A percentile compares a stretch with the other conserved stretches of the same genome.
Evolutionary conservation across 2,113 vertebrate genomes (phyloP).

Genomic region (Marcusenius ussheri): DNA sequence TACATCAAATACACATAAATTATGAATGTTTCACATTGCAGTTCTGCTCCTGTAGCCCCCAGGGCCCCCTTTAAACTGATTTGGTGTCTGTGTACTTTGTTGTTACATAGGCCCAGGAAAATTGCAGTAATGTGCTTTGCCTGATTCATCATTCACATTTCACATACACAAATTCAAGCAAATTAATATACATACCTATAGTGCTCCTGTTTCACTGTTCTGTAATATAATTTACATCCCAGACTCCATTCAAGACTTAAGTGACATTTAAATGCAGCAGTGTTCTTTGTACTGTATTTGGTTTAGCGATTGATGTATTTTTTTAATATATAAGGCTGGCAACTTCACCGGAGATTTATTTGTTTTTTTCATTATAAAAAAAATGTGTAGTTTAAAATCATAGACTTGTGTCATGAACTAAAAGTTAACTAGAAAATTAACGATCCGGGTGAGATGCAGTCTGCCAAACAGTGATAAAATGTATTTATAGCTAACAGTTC

Average conservation of each 20-base stretch:
- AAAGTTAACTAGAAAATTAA: background rate
- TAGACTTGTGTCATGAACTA: background rate
- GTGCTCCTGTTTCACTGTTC: constrained; percentile 36
- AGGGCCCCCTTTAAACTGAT: constrained; percentile 65
- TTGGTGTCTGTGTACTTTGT: constrained; percentile 67
- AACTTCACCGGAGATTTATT: background rate
- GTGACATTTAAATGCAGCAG: background rate
- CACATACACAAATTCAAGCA: constrained; percentile 49
- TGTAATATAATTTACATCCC: constrained; percentile 42
- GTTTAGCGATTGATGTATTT: constrained; percentile 10
- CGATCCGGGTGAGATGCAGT: background rate
- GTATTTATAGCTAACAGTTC: background rate
- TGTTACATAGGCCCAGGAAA: constrained; percentile 60
- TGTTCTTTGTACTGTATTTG: background rate
- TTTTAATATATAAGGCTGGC: background rate
- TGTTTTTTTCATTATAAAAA: background rate
- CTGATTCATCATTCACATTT: constrained; percentile 60
- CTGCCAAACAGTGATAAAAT: constrained; percentile 12
- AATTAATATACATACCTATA: constrained; percentile 58
- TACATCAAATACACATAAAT: constrained; percentile 73
- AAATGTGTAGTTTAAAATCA: background rate
- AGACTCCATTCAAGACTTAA: background rate
- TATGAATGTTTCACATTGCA: constrained; percentile 70
- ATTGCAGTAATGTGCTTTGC: constrained; percentile 63
- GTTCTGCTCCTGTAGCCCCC: constrained; percentile 61